Percentiles rank a stretch among this genome's conserved stretches.
phyloP scores from a whole-genome alignment of 1,140 invertebrate genomes.

The Solenopsis fugax region DNA sequence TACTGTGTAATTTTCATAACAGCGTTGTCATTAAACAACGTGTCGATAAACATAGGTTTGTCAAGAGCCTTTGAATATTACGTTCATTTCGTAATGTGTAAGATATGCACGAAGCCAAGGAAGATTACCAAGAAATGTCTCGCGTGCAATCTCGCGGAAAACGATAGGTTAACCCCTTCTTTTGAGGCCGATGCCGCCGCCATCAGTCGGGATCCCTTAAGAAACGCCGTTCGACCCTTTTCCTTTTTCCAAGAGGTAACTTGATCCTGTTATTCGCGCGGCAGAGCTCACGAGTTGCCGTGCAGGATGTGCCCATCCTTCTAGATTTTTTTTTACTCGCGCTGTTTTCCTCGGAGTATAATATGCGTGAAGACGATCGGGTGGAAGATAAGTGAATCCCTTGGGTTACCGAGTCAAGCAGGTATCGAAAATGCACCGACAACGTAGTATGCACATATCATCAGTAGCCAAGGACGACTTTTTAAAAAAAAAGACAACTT shows the following conservation, averaged over 20 bases:
- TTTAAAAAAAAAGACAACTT: neutral
- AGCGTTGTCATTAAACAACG: neutral
- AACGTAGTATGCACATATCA: constrained; percentile 69
- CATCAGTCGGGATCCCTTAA: constrained; percentile 40
- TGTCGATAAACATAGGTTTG: neutral
- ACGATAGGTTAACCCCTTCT: constrained; percentile 71
- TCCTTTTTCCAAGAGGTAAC: constrained; percentile 82
- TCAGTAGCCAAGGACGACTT: constrained; percentile 68
- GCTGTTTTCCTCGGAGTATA: constrained; percentile 78
- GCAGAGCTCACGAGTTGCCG: constrained; percentile 74
- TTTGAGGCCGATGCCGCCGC: constrained; percentile 67
- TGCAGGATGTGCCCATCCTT: constrained; percentile 50
- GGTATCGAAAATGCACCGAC: constrained; percentile 75
- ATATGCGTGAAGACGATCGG: constrained; percentile 84
- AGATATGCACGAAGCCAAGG: constrained; percentile 1
- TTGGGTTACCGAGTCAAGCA: constrained; percentile 77
- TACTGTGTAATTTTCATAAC: constrained; percentile 8
- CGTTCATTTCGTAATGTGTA: constrained; percentile 16
- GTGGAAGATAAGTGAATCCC: constrained; percentile 80
- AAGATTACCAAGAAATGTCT: constrained; percentile 56
- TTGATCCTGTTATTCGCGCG: constrained; percentile 85
- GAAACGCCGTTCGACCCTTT: constrained; percentile 68
- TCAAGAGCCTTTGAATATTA: neutral
- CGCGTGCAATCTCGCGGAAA: constrained; percentile 73
- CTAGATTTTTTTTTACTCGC: constrained; percentile 71